Evolutionary conservation across 2,797 vertebrate genomes (phyloP), one percentile per base, ranked within the genome.

Genomic region (Lateolabrax maculatus): DNA sequence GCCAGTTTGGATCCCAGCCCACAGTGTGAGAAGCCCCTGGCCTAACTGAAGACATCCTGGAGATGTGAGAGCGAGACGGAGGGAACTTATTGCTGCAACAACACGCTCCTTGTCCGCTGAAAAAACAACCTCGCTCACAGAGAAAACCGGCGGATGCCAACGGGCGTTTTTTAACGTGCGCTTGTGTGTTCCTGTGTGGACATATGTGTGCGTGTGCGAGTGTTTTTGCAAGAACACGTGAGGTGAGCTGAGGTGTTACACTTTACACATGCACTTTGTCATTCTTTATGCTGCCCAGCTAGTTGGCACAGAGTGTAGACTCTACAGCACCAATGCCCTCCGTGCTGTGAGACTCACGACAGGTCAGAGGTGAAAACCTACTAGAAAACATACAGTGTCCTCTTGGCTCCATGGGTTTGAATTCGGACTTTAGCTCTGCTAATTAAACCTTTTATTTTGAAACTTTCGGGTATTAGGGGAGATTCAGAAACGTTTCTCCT

Each of bases 1-100:
- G 52, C 64, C 11, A 9, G 37, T 64, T 57, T 74, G 66, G 70
- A 44, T 48, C 44, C 25, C 6, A 1, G 68, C 12, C 37, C 9
- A 23, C 70, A 73, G 67, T 70, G 58, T 80, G 67, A 71, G 70
- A 72, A 46, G 29, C 48, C 44, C 36, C 36, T 15, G 55, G 12
- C 56, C 27, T 84, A 80, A 84, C 72, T 78, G 73, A 86, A 84
- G 83, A 87, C 77, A 86, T 86, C 84, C 78, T 83, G 77, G 46
- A 89, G 39, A 84, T 82, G 36, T 68, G 64, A 83, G 60, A 48
- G 73, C 3, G 71, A 51, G 72, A 56, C 75, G 49, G 51, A 71
- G 29, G 46, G 16, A 70, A 64, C 77, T 57, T 37, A 1, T 67
- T 73, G 64, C 70, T 57, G 53, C 73, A 73, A 88, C 84, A 91